Percentiles rank a stretch among this genome's conserved stretches.
Evolutionary conservation across 2,888 invertebrate species (phyloP).

Genomic region (Netelia melanura): DNA sequence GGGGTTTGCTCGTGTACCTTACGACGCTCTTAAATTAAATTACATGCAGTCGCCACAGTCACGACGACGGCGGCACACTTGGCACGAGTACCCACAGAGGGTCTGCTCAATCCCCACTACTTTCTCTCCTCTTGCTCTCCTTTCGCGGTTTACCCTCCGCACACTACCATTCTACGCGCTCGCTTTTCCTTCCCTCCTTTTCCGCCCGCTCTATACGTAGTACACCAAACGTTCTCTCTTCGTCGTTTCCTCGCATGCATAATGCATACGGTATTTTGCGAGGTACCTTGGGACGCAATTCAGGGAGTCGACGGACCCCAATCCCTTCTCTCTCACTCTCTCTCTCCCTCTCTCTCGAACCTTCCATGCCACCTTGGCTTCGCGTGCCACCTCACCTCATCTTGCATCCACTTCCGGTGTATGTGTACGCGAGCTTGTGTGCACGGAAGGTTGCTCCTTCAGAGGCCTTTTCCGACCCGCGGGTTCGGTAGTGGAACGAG

Average conservation of each 20-base stretch:
- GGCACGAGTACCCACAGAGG: constrained; percentile 77
- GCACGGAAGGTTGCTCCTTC: constrained; percentile 8
- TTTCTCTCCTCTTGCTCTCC: constrained; percentile 28
- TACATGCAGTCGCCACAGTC: constrained; percentile 82
- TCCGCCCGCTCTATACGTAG: constrained; percentile 1
- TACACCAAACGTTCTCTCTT: constrained; percentile 22
- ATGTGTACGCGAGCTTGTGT: not conserved
- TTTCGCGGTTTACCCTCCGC: constrained; percentile 16
- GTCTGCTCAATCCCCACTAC: constrained; percentile 29
- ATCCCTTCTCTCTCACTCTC: constrained; percentile 38
- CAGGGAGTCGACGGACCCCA: constrained; percentile 69
- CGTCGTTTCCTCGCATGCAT: constrained; percentile 77
- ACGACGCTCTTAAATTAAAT: constrained; percentile 83
- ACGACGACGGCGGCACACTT: constrained; percentile 80
- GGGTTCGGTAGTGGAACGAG: not conserved
- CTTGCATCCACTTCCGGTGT: constrained; percentile 15
- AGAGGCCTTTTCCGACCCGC: not conserved
- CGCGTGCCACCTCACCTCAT: constrained; percentile 55
- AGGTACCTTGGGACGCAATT: constrained; percentile 72
- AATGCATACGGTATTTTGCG: constrained; percentile 83
- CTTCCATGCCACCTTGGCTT: constrained; percentile 24
- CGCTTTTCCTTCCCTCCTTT: constrained; percentile 36
- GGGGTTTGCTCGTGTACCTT: constrained; percentile 75
- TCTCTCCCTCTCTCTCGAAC: not conserved
- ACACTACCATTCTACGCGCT: constrained; percentile 18